A percentile compares a stretch with the other conserved stretches of the same genome.
Evolutionary conservation across 2,888 invertebrate genomes (phyloP).

Genomic region (Amphiduros pacificus): DNA sequence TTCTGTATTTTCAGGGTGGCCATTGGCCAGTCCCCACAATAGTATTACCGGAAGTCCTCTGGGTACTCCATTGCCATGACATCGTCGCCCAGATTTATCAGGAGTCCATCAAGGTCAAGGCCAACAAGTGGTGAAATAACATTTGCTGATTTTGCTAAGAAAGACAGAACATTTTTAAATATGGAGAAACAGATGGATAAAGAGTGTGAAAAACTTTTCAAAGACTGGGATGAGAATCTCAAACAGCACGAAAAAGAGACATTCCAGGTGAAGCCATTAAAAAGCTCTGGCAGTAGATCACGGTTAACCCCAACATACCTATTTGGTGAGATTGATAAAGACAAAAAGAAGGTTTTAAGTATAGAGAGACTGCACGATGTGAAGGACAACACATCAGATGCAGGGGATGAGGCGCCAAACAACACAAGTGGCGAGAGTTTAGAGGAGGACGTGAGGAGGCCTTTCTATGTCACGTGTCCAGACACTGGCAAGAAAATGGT

Average conservation of each 20-base stretch:
- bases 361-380: conserved; percentile 12
- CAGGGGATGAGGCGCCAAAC: not conserved
- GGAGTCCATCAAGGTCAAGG: not conserved
- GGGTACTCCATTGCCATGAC: no score
- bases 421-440: conserved; percentile 15
- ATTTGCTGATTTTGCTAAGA: not conserved
- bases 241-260: conserved; percentile 9
- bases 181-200: conserved; percentile 16
- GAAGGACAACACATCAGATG: conserved; percentile 1
- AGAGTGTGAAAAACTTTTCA: conserved; percentile 14
- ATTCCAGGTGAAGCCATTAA: conserved; percentile 13
- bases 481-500: conserved; percentile 23
- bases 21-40: no score
- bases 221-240: conserved; percentile 19
- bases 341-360: conserved; percentile 8
- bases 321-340: conserved; percentile 6
- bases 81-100: not conserved
- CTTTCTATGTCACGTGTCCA: conserved; percentile 22
- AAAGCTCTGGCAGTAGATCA: not conserved
- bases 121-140: not conserved
- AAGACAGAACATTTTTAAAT: not conserved
- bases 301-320: not conserved
- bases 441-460: conserved; percentile 14
- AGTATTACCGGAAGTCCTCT: no score
- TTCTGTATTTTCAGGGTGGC: no score